Evolutionary conservation across 2,113 vertebrate species (phyloP).

Genomic region (Platichthys flesus): DNA sequence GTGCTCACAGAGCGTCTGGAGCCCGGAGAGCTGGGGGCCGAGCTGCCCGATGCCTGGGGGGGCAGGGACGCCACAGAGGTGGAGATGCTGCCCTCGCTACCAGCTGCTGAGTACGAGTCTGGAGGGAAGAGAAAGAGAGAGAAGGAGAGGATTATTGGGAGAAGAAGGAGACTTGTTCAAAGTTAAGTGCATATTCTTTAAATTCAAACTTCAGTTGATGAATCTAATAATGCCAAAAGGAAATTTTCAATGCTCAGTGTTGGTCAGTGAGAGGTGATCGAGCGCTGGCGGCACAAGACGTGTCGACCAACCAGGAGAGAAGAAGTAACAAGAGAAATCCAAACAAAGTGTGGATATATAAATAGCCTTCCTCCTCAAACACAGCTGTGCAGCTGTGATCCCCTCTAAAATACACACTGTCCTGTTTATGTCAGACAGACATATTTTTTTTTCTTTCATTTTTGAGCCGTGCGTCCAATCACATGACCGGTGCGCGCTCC

Average conservation of each 20-base stretch:
- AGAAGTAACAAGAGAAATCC: constrained; percentile 41
- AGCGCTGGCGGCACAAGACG: constrained; percentile 23
- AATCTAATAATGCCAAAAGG: constrained; percentile 19
- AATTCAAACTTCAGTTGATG: constrained; percentile 1
- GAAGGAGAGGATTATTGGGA: constrained; percentile 14
- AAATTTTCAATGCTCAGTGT: neutral
- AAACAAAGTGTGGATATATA: constrained; percentile 50
- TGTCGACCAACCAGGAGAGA: constrained; percentile 32
- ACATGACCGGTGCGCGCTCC: constrained; percentile 22
- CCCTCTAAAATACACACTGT: constrained; percentile 32
- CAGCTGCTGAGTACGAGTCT: constrained; percentile 92
- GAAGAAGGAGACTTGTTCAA: constrained; percentile 19
- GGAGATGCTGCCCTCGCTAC: constrained; percentile 91
- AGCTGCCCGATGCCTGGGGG: constrained; percentile 86
- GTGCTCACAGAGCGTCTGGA: constrained; percentile 88
- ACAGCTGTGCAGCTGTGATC: constrained; percentile 57
- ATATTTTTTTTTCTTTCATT: constrained; percentile 6
- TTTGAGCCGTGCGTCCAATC: constrained; percentile 22
- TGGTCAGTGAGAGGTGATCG: constrained; percentile 23
- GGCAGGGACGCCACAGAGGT: constrained; percentile 89
- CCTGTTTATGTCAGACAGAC: constrained; percentile 33
- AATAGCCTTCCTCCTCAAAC: constrained; percentile 53
- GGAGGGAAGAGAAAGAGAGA: constrained; percentile 27
- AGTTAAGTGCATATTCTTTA: constrained; percentile 8
- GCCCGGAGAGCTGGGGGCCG: constrained; percentile 88